These are phyloP conservation scores for Athripsodes cinereus DNA, from an alignment of 2,888 invertebrate genomes.

Conservation along the genomic window DNA sequence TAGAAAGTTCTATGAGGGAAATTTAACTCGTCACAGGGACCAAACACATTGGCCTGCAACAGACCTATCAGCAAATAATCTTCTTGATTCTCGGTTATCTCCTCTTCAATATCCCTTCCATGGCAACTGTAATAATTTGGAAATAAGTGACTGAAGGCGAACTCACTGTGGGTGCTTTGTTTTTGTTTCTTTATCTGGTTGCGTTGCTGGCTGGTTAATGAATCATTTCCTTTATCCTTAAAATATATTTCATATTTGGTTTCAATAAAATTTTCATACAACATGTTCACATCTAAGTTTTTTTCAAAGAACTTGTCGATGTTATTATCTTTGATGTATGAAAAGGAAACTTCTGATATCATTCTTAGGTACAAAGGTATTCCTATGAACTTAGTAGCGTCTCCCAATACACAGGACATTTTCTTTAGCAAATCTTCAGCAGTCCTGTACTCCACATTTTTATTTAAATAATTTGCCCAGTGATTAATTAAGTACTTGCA, in stretches of 20 bases:
- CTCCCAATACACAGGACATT: neutral
- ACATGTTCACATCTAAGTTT: neutral
- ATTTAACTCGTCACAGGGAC: neutral
- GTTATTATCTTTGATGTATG: neutral
- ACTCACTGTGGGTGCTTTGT: neutral
- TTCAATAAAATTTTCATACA: neutral
- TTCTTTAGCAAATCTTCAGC: neutral
- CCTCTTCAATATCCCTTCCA: neutral
- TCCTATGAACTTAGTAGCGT: neutral
- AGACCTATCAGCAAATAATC: neutral
- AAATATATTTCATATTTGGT: neutral
- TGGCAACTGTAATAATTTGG: neutral
- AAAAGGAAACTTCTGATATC: neutral
- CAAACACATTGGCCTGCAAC: neutral
- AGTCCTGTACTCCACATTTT: neutral
- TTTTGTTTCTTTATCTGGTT: too few species aligned
- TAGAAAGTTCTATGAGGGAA: neutral
- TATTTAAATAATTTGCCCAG: neutral
- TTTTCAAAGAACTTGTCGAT: neutral
- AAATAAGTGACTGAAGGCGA: neutral
- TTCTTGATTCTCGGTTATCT: neutral
- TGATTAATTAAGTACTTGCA: neutral
- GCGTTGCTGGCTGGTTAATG: too few species aligned
- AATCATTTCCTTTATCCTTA: neutral
- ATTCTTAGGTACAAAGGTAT: neutral